phyloP scores from a whole-genome alignment of 2,113 vertebrate species.

The Lasiurus borealis region DNA sequence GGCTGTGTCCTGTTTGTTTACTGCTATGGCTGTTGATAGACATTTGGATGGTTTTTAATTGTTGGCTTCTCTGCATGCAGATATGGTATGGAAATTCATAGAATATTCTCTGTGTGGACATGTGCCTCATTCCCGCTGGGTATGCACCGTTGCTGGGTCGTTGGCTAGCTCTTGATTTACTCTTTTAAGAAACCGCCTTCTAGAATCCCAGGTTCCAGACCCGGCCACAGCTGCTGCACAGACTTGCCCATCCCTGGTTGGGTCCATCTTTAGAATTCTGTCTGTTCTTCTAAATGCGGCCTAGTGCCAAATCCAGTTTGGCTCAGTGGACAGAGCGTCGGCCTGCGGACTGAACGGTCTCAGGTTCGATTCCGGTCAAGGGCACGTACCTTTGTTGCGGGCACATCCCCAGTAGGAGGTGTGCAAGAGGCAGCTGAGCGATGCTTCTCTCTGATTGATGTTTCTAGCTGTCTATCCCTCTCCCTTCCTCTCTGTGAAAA shows the following conservation, averaged over 20 bases:
- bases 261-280: neutral
- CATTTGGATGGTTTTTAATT: neutral
- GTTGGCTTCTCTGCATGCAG: neutral
- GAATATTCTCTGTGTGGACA: neutral
- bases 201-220: neutral
- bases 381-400: too few species aligned
- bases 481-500: too few species aligned
- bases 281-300: neutral
- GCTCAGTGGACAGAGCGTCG: too few species aligned
- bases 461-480: too few species aligned
- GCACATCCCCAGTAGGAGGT: too few species aligned
- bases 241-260: too few species aligned
- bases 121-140: neutral
- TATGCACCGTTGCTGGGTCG: neutral
- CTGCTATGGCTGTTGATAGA: neutral
- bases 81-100: neutral
- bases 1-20: neutral
- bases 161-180: neutral
- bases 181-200: neutral
- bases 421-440: too few species aligned
- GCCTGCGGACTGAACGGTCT: too few species aligned
- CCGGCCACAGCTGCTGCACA: neutral
- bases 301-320: neutral
- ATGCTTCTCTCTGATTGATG: too few species aligned
- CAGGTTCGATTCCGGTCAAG: too few species aligned